Evolutionary conservation across 2,888 invertebrate genomes (phyloP).

Genomic region (Hirtodrosophila trivittata): DNA sequence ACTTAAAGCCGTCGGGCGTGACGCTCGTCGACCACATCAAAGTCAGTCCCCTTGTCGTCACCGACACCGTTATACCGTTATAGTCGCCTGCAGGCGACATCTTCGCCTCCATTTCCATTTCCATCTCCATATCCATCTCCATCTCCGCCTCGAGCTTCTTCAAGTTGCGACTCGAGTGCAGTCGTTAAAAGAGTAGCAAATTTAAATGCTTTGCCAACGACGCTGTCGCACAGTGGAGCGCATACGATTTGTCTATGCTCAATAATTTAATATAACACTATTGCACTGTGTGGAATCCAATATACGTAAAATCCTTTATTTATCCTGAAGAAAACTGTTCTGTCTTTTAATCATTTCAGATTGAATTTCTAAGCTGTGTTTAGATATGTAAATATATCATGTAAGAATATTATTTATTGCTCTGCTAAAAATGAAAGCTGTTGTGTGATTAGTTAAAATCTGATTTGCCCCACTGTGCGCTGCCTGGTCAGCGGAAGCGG

Average conservation of each 20-base stretch:
- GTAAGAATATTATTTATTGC: slow-evolving; percentile 2
- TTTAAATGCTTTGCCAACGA: slow-evolving; percentile 71
- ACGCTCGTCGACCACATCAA: slow-evolving; percentile 42
- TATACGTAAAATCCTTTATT: too few species aligned
- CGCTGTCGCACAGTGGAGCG: slow-evolving; percentile 36
- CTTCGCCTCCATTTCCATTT: not conserved
- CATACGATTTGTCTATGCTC: too few species aligned
- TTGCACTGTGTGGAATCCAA: too few species aligned
- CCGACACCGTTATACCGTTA: slow-evolving; percentile 9
- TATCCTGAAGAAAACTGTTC: not conserved
- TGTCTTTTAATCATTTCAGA: not conserved
- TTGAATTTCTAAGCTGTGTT: not conserved
- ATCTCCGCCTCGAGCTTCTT: slow-evolving; percentile 14
- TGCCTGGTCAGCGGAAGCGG: slow-evolving; percentile 67
- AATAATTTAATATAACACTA: too few species aligned
- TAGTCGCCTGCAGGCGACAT: slow-evolving; percentile 23
- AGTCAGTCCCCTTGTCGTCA: slow-evolving; percentile 29
- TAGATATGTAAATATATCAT: too few species aligned
- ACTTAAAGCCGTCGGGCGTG: slow-evolving; percentile 57
- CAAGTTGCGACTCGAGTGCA: slow-evolving; percentile 61
- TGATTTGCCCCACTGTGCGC: slow-evolving; percentile 23
- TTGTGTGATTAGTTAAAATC: too few species aligned
- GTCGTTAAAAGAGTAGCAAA: slow-evolving; percentile 74
- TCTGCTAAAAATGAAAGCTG: not conserved
- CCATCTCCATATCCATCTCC: not conserved